Evolutionary conservation across 2,797 vertebrate species (phyloP), one percentile per base, ranked within the genome.

Genomic region (Eulemur coronatus): DNA sequence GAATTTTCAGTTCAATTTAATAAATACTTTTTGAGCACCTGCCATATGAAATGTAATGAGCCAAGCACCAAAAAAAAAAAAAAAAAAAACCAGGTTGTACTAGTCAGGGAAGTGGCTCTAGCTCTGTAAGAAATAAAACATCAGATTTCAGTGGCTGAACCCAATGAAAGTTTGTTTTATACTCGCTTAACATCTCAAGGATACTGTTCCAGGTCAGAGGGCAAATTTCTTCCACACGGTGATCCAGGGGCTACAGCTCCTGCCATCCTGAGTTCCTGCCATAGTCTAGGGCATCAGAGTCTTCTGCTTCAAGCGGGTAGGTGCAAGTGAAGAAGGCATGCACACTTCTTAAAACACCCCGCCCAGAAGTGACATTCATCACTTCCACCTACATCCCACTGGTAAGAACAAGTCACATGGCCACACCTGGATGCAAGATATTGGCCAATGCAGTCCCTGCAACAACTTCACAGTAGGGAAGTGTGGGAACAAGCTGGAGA

Each of bases 1-100:
- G 38, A 94, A 94, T 81, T 84, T 88, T 84, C 61, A 59, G 10
- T 57, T 94, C 15, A 65, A 41, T 61, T 95, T 61, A 92, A 91
- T 43, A 96, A 69, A 87, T 70, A 75, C 13, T 82, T 88, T 79
- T 69, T 38, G 67, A 78, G 26, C 28, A 48, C 38, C 20, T 57
- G 1, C 38, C 92, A 0, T 46, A 55, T 82, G 17, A 90, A 78
- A 91, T 87, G 41, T 15, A 85, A 50, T 69, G 41, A 75, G 48
- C 33, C n/a, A 72, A 50, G 30, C 22, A 75, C n/a, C 65, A 46
- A 46, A 41, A 5, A 41, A 41, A 41, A 5, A 41, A 41, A 41
- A 22, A 7, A 81, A 84, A 38, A 18, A 28, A 24, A 30, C 14
- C 24, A 70, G 41, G 10, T 46, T 76, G 41, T 73, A 78, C 69